Conservation (phyloP, 2,888 invertebrate genomes). For the Cheilosia urbana region DNA sequence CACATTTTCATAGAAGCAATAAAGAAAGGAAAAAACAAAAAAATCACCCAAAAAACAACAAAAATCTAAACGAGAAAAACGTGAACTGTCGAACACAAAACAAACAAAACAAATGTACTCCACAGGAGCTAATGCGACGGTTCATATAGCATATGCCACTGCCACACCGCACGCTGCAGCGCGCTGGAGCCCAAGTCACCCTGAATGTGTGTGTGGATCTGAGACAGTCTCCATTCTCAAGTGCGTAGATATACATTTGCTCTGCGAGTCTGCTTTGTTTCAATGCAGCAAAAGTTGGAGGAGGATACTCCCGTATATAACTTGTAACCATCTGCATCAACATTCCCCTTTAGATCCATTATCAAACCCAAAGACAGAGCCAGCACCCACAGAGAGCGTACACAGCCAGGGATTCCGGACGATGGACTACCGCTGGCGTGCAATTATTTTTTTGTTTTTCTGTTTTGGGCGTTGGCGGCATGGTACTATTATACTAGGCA, state of each 20-base stretch:
- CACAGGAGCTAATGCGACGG: conserved; percentile 52
- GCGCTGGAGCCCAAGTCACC: conserved; percentile 2
- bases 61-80: conserved; percentile 35
- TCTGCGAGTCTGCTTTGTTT: conserved; percentile 62
- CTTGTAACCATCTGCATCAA: conserved; percentile 71
- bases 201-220: conserved; percentile 21
- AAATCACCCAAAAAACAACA: conserved; percentile 26
- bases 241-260: conserved; percentile 51
- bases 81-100: conserved; percentile 54
- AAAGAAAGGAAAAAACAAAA: conserved; percentile 24
- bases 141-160: conserved; percentile 28
- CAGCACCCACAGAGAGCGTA: conserved; percentile 32
- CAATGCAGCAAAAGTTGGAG: conserved; percentile 34
- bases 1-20: conserved; percentile 52
- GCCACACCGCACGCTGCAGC: not conserved
- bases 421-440: conserved; percentile 71
- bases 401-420: conserved; percentile 15
- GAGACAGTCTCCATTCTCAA: conserved; percentile 49
- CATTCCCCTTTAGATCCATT: conserved; percentile 68
- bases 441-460: conserved; percentile 69
- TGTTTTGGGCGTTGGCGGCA: conserved; percentile 28
- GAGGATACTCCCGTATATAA: conserved; percentile 12
- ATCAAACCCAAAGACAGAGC: conserved; percentile 52
- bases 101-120: conserved; percentile 67
- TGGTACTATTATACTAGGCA: not conserved